A percentile compares a stretch with the other conserved stretches of the same genome.
phyloP scores from a whole-genome alignment of 2,888 invertebrate genomes.

The Thera britannica region DNA sequence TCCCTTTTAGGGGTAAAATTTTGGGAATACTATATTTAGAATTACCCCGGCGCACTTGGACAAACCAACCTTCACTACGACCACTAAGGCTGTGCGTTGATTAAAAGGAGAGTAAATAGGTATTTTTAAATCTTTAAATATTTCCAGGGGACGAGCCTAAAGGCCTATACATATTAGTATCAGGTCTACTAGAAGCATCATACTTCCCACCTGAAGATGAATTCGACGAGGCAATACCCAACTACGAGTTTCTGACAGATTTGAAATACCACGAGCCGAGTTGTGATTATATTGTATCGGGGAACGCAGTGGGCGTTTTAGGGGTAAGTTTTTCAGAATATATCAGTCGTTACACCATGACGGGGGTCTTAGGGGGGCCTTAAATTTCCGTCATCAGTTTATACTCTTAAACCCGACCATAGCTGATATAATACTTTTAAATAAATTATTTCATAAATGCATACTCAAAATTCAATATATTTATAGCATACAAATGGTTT shows the following conservation, averaged over 20 bases:
- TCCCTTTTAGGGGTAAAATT: too few species aligned
- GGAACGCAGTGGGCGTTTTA: constrained; percentile 86
- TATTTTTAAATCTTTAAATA: neutral
- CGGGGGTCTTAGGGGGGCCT: too few species aligned
- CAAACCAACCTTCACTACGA: too few species aligned
- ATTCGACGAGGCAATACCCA: constrained; percentile 79
- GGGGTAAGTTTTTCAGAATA: constrained; percentile 60
- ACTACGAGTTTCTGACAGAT: constrained; percentile 81
- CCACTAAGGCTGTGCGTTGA: too few species aligned
- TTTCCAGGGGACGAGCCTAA: constrained; percentile 70
- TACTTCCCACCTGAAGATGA: constrained; percentile 72
- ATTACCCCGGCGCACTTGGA: too few species aligned
- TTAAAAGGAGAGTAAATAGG: neutral
- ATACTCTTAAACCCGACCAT: too few species aligned
- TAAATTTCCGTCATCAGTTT: too few species aligned
- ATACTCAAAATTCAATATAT: too few species aligned
- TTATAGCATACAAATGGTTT: too few species aligned
- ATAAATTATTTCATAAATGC: too few species aligned
- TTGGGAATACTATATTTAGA: too few species aligned
- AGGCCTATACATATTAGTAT: constrained; percentile 72
- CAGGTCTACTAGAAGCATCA: constrained; percentile 72
- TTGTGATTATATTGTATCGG: constrained; percentile 85
- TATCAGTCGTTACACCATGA: neutral
- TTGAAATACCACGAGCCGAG: constrained; percentile 74
- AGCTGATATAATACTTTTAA: neutral